Conservation (phyloP, 1,140 invertebrate species). For the Neodiprion fabricii region DNA sequence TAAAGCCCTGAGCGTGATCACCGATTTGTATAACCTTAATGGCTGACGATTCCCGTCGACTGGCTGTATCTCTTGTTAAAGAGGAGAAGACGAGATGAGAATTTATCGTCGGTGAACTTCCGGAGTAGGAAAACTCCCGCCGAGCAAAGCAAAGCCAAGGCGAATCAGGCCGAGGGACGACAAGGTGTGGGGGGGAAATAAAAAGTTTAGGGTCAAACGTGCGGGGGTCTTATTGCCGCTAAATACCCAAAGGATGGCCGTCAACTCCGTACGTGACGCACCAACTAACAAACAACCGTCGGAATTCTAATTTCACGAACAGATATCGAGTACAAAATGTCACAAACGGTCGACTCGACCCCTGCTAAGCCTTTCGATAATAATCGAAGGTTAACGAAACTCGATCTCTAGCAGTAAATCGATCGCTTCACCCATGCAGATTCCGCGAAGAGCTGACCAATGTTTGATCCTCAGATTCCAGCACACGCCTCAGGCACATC, state of each 20-base stretch:
- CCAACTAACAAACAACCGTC: not conserved
- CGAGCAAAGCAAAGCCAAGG: not conserved
- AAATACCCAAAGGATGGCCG: slow-evolving; percentile 10
- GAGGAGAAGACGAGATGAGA: slow-evolving; percentile 1
- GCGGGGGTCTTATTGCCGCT: slow-evolving; percentile 5
- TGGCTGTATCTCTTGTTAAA: slow-evolving; percentile 4
- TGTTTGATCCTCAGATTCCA: no score
- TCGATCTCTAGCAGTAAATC: no score
- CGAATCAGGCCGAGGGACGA: not conserved
- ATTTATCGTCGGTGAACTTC: not conserved
- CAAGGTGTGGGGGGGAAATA: not conserved
- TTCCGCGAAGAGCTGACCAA: no score
- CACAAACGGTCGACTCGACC: no score
- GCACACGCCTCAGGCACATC: no score
- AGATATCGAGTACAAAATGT: not conserved
- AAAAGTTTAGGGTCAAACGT: slow-evolving; percentile 18
- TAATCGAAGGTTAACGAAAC: no score
- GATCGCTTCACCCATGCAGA: no score
- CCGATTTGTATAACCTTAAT: slow-evolving; percentile 46
- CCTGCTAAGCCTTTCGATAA: no score
- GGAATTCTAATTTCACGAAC: not conserved
- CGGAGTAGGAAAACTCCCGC: not conserved
- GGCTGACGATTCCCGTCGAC: slow-evolving; percentile 20
- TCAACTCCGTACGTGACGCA: slow-evolving; percentile 11
- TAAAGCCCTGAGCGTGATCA: slow-evolving; percentile 38